phyloP scores from a whole-genome alignment of 2,797 vertebrate species.

The Florisuga fusca region DNA sequence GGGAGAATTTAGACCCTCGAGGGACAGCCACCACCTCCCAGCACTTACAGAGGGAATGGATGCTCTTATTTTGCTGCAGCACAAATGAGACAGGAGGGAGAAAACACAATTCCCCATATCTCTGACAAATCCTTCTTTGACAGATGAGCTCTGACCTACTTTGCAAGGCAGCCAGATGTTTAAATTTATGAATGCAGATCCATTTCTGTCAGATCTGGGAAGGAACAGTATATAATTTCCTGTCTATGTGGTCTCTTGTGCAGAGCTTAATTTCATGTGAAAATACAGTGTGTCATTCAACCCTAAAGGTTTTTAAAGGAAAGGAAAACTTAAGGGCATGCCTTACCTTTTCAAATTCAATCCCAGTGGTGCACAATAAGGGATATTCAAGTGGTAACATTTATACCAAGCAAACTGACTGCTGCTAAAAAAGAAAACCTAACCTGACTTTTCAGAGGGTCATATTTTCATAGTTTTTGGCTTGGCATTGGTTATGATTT shows the following conservation, averaged over 20 bases:
- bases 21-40: background rate
- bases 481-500: background rate
- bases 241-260: background rate
- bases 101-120: background rate
- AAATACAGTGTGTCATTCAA: background rate
- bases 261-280: background rate
- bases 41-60: background rate
- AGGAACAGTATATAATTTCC: background rate
- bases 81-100: background rate
- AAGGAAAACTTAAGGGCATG: slow-evolving; percentile 38
- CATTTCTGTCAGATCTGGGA: background rate
- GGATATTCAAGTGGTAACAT: background rate
- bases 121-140: slow-evolving; percentile 48
- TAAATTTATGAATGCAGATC: background rate
- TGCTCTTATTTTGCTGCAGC: background rate
- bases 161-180: slow-evolving; percentile 32
- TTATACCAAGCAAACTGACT: background rate
- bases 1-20: accelerated
- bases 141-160: slow-evolving; percentile 32
- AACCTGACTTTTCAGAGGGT: background rate
- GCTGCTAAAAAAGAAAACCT: background rate
- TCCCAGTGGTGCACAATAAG: background rate
- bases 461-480: background rate
- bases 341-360: slow-evolving; percentile 2
- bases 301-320: background rate